Base-by-base conservation (phyloP, 1,140 invertebrate genomes). In the Hylyphantes graminicola region DNA sequence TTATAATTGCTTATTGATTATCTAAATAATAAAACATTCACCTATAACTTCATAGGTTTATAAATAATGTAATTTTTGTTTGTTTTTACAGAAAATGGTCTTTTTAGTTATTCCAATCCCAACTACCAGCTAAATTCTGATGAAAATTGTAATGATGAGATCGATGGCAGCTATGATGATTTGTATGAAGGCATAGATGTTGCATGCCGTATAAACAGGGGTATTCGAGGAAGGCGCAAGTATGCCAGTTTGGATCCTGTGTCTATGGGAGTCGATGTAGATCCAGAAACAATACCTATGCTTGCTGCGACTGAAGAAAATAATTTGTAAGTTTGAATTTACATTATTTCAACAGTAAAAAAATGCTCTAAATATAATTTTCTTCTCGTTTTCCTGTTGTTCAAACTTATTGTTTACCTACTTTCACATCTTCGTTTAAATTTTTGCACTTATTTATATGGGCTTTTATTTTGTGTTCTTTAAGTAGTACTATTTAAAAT, bases 71-170 rank as follows among this genome's bases (percentile, higher is more conserved):
- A 7, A 65, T 65, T 10, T 7, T 7, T 21, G 12, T 53, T 63
- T 65, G 55, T 89, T 89, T 87, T 92, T 91, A n/a, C 92, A 95
- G 95, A 95, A 91, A 96, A 95, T 91, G 94, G 94, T 87, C 92
- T 95, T 67, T 91, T 95, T 87, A 95, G 94, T 86, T 96, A 95
- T 90, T 94, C 95, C 90, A 96, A 96, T 90, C 94, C 95, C 10
- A 95, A 96, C 90, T 96, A 96, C 89, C 94, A 95, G 87, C 90
- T 95, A 89, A 93, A 94, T 87, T 93, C 93, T 54, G 85, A 86
- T 76, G 75, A 85, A 51, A 86, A 86, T 51, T 85, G 85, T 61
- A 86, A 86, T 68, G n/a, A 74, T 50, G 85, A 86, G 61, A n/a
- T 70, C n/a, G 55, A 73, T 75, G 76, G 73, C 61, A 48, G 35